Evolutionary conservation across 2,113 vertebrate genomes (phyloP).

Genomic region (Actenoides lindsayi): DNA sequence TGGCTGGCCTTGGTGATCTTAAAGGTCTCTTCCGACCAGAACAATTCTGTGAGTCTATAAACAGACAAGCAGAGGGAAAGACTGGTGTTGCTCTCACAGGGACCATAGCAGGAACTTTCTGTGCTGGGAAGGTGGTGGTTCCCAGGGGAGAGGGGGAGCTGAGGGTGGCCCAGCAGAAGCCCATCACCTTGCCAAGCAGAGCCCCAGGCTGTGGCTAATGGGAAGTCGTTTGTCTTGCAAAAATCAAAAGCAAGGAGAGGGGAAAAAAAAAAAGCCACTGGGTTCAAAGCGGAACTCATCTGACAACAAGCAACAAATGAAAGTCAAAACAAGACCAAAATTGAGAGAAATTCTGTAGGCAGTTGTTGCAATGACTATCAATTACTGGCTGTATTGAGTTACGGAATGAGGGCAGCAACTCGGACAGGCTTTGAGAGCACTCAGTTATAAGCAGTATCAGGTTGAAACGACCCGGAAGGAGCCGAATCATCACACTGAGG

Average conservation of each 20-base stretch:
- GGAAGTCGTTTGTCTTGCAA: background rate
- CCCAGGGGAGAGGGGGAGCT: too few relatives aligned
- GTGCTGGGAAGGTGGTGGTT: too few relatives aligned
- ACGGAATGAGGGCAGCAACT: background rate
- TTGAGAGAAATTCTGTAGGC: background rate
- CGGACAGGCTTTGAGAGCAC: background rate
- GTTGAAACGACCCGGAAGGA: fast-evolving
- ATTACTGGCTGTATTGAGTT: background rate
- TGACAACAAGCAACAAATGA: background rate
- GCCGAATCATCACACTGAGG: fast-evolving
- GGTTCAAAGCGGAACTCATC: background rate
- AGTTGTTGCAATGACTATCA: conserved; percentile 10
- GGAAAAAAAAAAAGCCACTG: background rate
- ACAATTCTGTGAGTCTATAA: background rate
- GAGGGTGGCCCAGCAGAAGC: background rate
- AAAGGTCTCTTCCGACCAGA: background rate
- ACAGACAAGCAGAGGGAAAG: background rate
- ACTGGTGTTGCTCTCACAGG: background rate
- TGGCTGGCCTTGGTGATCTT: background rate
- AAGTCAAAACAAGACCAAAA: background rate
- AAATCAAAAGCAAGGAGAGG: background rate
- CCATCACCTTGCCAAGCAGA: background rate
- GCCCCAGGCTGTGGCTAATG: background rate
- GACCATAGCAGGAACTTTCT: too few relatives aligned
- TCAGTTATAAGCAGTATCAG: background rate